Evolutionary conservation across 1,140 invertebrate species (phyloP).

Genomic region (Campoletis sonorensis): DNA sequence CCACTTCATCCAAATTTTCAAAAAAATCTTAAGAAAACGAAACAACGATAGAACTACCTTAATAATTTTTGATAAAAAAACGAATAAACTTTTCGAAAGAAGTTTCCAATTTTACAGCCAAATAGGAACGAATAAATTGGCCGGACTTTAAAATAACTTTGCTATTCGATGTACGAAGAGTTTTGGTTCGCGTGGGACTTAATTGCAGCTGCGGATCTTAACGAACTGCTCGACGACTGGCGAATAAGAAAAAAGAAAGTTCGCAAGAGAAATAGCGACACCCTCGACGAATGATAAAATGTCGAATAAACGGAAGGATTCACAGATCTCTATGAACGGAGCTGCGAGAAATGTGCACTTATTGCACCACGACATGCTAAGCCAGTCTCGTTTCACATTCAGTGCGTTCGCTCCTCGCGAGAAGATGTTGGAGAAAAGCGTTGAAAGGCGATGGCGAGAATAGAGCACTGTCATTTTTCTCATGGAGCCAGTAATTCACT

Average conservation of each 20-base stretch:
- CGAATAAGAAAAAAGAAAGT: not conserved
- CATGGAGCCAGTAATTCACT: not conserved
- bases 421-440: not conserved
- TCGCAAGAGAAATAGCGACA: not conserved
- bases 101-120: no score
- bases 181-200: conserved; percentile 14
- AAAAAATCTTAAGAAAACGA: no score
- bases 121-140: no score
- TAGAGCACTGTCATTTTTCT: conserved; percentile 17
- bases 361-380: conserved; percentile 30
- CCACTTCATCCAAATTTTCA: no score
- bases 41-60: no score
- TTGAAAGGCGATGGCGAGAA: conserved; percentile 27
- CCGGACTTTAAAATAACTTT: not conserved
- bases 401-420: not conserved
- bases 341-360: not conserved
- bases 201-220: conserved; percentile 28
- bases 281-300: conserved; percentile 13
- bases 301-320: conserved; percentile 11
- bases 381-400: conserved; percentile 17
- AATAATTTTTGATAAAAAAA: no score
- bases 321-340: not conserved
- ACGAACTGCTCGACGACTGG: not conserved
- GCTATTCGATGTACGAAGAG: no score
- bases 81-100: no score